Percentiles rank a stretch among this genome's conserved stretches.
phyloP scores from a whole-genome alignment of 2,888 invertebrate species.

The Stenchaetothrips biformis region DNA sequence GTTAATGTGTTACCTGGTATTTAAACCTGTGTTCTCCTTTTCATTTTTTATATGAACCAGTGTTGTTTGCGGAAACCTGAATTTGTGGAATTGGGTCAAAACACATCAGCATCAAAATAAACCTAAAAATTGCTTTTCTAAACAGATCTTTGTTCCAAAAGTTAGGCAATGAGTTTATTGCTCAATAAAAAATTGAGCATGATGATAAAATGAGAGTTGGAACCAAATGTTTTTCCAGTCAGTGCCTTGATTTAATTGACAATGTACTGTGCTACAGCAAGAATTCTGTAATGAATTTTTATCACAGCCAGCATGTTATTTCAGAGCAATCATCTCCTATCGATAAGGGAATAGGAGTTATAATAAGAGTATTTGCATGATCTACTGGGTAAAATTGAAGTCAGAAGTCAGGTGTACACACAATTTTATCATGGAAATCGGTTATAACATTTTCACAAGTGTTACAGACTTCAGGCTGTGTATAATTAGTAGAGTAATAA shows the following conservation, averaged over 20 bases:
- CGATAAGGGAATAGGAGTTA: background rate
- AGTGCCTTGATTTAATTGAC: conserved; percentile 2
- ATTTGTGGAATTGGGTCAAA: background rate
- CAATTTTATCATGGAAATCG: background rate
- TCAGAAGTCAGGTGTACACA: background rate
- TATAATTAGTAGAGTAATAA: background rate
- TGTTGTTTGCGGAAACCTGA: background rate
- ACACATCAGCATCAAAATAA: too few relatives aligned
- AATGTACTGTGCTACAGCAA: background rate
- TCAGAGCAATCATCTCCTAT: background rate
- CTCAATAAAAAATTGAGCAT: background rate
- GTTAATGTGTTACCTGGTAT: too few relatives aligned
- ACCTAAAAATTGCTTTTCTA: too few relatives aligned
- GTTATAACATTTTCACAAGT: background rate
- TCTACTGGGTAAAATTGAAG: background rate
- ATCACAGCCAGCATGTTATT: background rate
- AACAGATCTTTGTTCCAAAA: background rate
- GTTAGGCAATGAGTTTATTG: background rate
- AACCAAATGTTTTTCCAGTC: conserved; percentile 11
- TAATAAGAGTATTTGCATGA: background rate
- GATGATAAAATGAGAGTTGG: background rate
- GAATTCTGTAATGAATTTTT: background rate
- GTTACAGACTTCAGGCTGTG: background rate
- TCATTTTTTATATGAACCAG: background rate
- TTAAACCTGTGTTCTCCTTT: background rate